Conservation (phyloP, 2,888 invertebrate genomes). For the Drosophila gaucha region DNA sequence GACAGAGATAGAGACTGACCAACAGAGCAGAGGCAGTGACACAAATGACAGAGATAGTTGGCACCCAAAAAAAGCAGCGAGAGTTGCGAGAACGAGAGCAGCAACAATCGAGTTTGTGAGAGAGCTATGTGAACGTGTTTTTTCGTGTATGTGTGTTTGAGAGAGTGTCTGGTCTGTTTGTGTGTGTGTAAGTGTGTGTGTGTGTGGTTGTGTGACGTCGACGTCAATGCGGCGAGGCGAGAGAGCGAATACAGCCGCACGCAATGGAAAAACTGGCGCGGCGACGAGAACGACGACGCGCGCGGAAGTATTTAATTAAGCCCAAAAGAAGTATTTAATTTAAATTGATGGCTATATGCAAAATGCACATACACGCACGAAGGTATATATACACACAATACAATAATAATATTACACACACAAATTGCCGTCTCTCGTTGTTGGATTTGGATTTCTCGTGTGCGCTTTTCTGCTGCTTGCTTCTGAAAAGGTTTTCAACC, state of each 20-base stretch:
- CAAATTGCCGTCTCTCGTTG: slow-evolving; percentile 54
- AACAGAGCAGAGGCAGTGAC: slow-evolving; percentile 21
- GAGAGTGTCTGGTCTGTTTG: slow-evolving; percentile 15
- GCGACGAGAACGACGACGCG: slow-evolving; percentile 44
- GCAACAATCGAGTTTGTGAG: slow-evolving; percentile 53
- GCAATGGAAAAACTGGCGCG: slow-evolving; percentile 75
- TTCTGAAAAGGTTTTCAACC: slow-evolving; percentile 69
- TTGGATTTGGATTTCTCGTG: slow-evolving; percentile 39
- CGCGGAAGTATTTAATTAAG: slow-evolving; percentile 79
- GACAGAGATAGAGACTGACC: slow-evolving; percentile 49
- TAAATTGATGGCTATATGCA: slow-evolving; percentile 63
- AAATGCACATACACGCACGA: slow-evolving; percentile 33
- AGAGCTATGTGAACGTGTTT: slow-evolving; percentile 5
- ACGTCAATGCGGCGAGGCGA: slow-evolving; percentile 52
- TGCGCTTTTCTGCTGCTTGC: slow-evolving; percentile 69
- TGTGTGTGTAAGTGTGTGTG: slow-evolving; percentile 7
- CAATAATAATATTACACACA: slow-evolving; percentile 53
- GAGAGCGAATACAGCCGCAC: slow-evolving; percentile 55
- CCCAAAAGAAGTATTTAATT: slow-evolving; percentile 73
- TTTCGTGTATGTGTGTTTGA: slow-evolving; percentile 7
- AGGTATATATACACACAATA: slow-evolving; percentile 33
- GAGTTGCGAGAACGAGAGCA: slow-evolving; percentile 48
- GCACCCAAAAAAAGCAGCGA: slow-evolving; percentile 40
- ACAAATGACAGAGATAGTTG: slow-evolving; percentile 38
- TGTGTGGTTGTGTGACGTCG: slow-evolving; percentile 43